Conservation (phyloP, 2,888 invertebrate species). For the Platerodrilus igneus region DNA sequence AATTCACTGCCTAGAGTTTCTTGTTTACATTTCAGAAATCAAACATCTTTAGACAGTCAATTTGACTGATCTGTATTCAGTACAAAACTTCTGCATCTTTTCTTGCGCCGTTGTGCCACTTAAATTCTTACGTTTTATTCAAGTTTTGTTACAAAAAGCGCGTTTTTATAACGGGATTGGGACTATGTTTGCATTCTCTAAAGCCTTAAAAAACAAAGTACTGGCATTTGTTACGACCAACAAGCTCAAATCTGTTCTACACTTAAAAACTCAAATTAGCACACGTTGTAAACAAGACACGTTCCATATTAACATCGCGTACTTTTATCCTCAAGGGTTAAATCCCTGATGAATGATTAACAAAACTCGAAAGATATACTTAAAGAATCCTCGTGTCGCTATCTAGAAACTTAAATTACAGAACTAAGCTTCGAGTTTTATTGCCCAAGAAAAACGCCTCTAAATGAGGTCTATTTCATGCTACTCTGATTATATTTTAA, state of each 20-base stretch:
- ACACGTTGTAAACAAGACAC: conserved; percentile 25
- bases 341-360: conserved; percentile 27
- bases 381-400: conserved; percentile 13
- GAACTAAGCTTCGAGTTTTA: conserved; percentile 7
- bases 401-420: conserved; percentile 10
- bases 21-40: conserved; percentile 33
- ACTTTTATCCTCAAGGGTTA: conserved; percentile 23
- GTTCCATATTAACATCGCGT: conserved; percentile 31
- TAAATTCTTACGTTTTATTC: conserved; percentile 23
- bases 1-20: conserved; percentile 28
- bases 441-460: too few relatives aligned
- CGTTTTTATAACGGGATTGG: too few relatives aligned
- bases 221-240: too few relatives aligned
- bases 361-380: conserved; percentile 21
- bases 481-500: too few relatives aligned
- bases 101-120: conserved; percentile 22
- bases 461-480: too few relatives aligned
- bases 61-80: conserved; percentile 36
- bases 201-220: too few relatives aligned
- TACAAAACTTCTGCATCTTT: conserved; percentile 28
- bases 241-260: too few relatives aligned
- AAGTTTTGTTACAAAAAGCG: conserved; percentile 19
- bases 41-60: conserved; percentile 36
- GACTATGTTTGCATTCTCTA: too few relatives aligned
- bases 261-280: too few relatives aligned